Conservation (phyloP, 1,140 invertebrate genomes). For the Paraescarpia echinospica region DNA sequence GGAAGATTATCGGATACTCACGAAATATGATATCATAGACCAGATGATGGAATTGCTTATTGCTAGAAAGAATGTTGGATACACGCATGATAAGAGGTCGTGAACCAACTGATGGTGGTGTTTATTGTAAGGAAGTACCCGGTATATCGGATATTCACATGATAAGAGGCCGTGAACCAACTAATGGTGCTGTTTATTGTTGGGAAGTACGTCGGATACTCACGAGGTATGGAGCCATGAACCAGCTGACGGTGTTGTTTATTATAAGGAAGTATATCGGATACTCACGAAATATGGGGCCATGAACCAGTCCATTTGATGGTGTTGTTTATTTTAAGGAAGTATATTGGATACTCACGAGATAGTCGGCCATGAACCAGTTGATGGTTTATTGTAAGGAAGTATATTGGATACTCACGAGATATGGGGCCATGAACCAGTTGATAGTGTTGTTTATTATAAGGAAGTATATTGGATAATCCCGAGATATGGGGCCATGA, state of each 20-base stretch:
- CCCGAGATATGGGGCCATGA: no score
- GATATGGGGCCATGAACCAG: constrained; percentile 90
- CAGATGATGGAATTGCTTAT: neutral
- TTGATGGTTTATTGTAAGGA: neutral
- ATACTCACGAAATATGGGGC: no score
- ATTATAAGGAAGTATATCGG: no score
- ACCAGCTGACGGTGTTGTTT: neutral
- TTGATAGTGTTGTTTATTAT: constrained; percentile 70
- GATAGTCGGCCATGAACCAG: no score
- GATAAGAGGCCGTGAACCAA: constrained; percentile 71
- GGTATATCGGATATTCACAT: constrained; percentile 60
- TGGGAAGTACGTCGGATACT: no score
- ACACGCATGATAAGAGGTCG: no score
- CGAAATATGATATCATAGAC: constrained; percentile 74
- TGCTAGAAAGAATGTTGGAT: neutral
- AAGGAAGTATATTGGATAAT: neutral
- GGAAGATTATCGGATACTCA: neutral
- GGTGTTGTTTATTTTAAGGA: neutral
- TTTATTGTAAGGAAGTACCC: neutral
- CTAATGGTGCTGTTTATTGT: neutral
- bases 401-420: constrained; percentile 50
- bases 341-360: no score
- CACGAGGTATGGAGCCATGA: no score
- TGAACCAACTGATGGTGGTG: no score
- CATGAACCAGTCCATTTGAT: no score